phyloP scores from a whole-genome alignment of 2,888 invertebrate genomes.

The Campaea margaritaria region DNA sequence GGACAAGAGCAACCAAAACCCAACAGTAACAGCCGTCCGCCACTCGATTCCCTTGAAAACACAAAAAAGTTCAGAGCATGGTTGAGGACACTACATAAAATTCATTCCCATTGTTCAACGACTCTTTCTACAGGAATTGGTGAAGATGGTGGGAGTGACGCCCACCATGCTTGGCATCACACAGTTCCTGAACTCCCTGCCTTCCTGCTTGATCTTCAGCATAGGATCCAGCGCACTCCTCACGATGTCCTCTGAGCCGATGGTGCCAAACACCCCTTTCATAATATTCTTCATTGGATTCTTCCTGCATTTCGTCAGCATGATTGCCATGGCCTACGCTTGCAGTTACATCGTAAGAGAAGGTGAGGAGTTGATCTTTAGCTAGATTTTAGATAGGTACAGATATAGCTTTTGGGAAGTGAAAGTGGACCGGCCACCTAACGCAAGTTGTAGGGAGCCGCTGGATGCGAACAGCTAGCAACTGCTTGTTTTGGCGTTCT shows the following conservation, averaged over 20 bases:
- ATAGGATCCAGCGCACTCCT: constrained; percentile 2
- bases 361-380: constrained; percentile 5
- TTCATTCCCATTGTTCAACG: not conserved
- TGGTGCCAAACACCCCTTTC: constrained; percentile 8
- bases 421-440: not conserved
- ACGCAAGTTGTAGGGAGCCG: too few species aligned
- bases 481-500: too few species aligned
- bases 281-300: constrained; percentile 6
- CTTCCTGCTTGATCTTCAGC: constrained; percentile 10
- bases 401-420: too few species aligned
- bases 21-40: too few species aligned
- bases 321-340: constrained; percentile 17
- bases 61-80: too few species aligned
- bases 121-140: constrained; percentile 13
- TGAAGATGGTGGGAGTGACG: constrained; percentile 72
- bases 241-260: constrained; percentile 8
- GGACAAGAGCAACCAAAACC: too few species aligned
- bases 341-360: constrained; percentile 16
- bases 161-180: constrained; percentile 66
- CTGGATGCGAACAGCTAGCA: too few species aligned
- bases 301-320: constrained; percentile 14
- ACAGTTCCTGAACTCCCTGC: constrained; percentile 20
- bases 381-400: not conserved
- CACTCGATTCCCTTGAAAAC: too few species aligned
- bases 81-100: too few species aligned